Evolutionary conservation across 2,797 vertebrate genomes (phyloP).

Genomic region (Denticeps clupeoides): DNA sequence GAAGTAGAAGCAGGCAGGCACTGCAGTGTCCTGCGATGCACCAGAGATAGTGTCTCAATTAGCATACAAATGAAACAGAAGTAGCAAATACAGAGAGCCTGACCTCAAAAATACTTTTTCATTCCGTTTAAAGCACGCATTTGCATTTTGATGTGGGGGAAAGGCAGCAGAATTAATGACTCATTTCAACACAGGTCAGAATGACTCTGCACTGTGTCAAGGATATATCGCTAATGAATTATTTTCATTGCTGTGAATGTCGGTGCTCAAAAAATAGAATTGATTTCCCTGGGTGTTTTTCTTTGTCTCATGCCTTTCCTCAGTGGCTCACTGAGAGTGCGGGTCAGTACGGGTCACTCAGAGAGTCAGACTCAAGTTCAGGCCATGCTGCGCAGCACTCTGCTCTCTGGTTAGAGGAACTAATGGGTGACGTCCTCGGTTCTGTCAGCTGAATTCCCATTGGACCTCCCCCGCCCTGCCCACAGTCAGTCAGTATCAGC

Average conservation of each 20-base stretch:
- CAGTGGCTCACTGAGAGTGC: no score
- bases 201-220: no score
- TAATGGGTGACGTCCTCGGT: slow-evolving; percentile 8
- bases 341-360: no score
- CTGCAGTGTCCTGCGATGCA: no score
- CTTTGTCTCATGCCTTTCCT: slow-evolving; percentile 9
- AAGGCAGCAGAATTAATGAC: slow-evolving; percentile 2
- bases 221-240: slow-evolving; percentile 26
- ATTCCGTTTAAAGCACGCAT: slow-evolving; percentile 46
- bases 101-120: slow-evolving; percentile 42
- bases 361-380: slow-evolving; percentile 24
- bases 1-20: no score
- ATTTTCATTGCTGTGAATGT: slow-evolving; percentile 41
- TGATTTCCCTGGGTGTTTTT: slow-evolving; percentile 27
- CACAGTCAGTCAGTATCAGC: no score
- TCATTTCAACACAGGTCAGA: not conserved
- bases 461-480: not conserved
- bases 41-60: slow-evolving; percentile 23
- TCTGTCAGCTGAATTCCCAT: slow-evolving; percentile 5
- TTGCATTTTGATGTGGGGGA: slow-evolving; percentile 33
- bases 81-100: slow-evolving; percentile 28
- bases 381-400: slow-evolving; percentile 6
- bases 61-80: slow-evolving; percentile 33
- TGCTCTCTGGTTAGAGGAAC: not conserved
- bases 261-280: slow-evolving; percentile 35